Evolutionary conservation across 1,140 invertebrate genomes (phyloP), one percentile per base, ranked within the genome.

Genomic region (Pogonus chalceus): DNA sequence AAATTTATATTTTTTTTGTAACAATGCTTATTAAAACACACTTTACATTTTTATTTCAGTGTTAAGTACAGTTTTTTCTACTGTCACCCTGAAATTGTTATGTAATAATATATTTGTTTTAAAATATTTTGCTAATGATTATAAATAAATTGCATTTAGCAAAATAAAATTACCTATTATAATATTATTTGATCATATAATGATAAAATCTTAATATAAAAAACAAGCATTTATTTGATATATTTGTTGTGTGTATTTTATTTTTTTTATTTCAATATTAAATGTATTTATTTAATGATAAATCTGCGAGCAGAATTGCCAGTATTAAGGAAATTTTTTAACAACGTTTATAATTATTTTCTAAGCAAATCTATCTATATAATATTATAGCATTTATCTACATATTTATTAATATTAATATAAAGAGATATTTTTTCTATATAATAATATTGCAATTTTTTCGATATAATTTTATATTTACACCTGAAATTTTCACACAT

Each of bases 401-500:
- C 18, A 43, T 12, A 12, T 12, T 43, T 43, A 43, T 43, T 18
- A 9, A 43, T 43, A 43, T 31, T 10, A 10, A 18, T 43, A 18
- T 43, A 9, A 43, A 43, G 37, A 43, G 18, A 43, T 43, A 43
- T 43, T 43, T 43, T 7, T 18, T 10, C 18, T 43, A 10, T 3
- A 12, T 43, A 31, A 31, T 18, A 10, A 43, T 43, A 43, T 43
- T 43, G 37, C 37, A 18, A 43, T 43, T 43, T 7, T 43, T 31
- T 43, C 37, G 37, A 43, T 43, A 43, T 43, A 7, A 43, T 43
- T 43, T 16, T 10, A 43, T 43, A 43, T 43, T 43, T 43, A 43
- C 37, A 43, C 4, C 18, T 10, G 37, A 43, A 43, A 12, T 43
- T 7, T 12, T 43, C n/a, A n/a, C n/a, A n/a, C n/a, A n/a, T n/a